Base-by-base conservation (phyloP, 1,140 invertebrate genomes). In the Caenorhabditis inopinata region DNA sequence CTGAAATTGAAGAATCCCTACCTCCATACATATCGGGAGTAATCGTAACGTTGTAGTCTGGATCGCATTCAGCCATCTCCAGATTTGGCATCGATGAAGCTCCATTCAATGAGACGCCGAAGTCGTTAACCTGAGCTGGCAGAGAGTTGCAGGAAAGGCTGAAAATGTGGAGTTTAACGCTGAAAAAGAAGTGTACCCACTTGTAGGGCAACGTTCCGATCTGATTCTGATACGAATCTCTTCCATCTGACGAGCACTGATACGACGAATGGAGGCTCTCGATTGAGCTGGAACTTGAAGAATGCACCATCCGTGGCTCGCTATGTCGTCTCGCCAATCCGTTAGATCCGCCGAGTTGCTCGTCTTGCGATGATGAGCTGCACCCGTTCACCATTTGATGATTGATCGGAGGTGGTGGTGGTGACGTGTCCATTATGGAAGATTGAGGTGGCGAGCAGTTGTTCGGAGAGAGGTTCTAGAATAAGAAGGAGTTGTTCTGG, bases 21-120 rank as follows among this genome's bases (percentile, higher is more conserved):
- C 80, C 80, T 21, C 81, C 47, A 47, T 85, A 87, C 42, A 75
- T 86, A 32, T 87, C 87, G 9, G 82, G 82, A 16, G 86, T 87
- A 11, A 87, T 82, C 9, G 86, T 87, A 5, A 86, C 73, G 74
- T 87, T 87, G 68, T 87, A 87, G 47, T 87, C 87, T 14, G 86
- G 87, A 78, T 87, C 86, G 16, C 84, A 88, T 35, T 85, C 83
- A 5, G 25, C 21, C 58, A 85, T 74, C 21, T 80, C 80, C 1
- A 83, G 58, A 68, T 83, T 83, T 32, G 82, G 82, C 74, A 83
- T 47, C n/a, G 74, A 77, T 0, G 82, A 76, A 5, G 79, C 80
- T 2, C 45, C 32, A 29, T 77, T 83, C 32, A 77, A n/a, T 9
- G 74, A 48, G 2, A 80, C 46, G n/a, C 68, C 78, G 23, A 82